phyloP scores from a whole-genome alignment of 1,140 invertebrate genomes.

The Physella acuta region DNA sequence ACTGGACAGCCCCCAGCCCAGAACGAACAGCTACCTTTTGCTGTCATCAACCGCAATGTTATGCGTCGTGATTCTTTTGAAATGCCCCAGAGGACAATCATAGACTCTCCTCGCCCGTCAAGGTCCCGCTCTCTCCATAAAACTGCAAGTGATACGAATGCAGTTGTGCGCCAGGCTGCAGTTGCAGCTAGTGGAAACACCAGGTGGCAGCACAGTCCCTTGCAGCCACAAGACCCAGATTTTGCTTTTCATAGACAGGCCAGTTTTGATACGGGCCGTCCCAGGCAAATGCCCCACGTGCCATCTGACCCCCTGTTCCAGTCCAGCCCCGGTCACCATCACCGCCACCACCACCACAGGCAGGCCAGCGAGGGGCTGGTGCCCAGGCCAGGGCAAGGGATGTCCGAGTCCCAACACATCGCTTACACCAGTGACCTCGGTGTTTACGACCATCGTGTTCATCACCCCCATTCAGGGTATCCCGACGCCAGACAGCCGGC shows the following conservation, averaged over 20 bases:
- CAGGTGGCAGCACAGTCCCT: slow-evolving; percentile 10
- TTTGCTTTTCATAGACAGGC: slow-evolving; percentile 30
- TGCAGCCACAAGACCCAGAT: slow-evolving; percentile 1
- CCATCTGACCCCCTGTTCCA: slow-evolving; percentile 8
- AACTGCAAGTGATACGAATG: slow-evolving; percentile 34
- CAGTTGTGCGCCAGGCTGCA: slow-evolving; percentile 29
- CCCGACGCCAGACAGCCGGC: slow-evolving; percentile 16
- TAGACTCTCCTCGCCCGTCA: slow-evolving; percentile 48
- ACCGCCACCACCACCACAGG: slow-evolving; percentile 13
- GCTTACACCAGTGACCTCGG: slow-evolving; percentile 14
- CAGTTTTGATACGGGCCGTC: slow-evolving; percentile 29
- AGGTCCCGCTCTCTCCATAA: slow-evolving; percentile 45
- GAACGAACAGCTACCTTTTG: slow-evolving; percentile 41
- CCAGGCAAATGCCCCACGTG: slow-evolving; percentile 16
- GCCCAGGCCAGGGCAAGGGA: slow-evolving; percentile 6
- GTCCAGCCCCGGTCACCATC: slow-evolving; percentile 8
- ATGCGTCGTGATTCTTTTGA: slow-evolving; percentile 48
- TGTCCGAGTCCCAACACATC: slow-evolving; percentile 25
- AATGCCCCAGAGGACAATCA: slow-evolving; percentile 45
- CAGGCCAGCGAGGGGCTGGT: slow-evolving; percentile 4
- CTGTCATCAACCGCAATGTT: slow-evolving; percentile 38
- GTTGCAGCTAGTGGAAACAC: slow-evolving; percentile 25
- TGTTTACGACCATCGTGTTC: slow-evolving; percentile 12
- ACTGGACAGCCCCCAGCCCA: slow-evolving; percentile 45
- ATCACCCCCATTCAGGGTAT: slow-evolving; percentile 5